phyloP scores from a whole-genome alignment of 2,888 invertebrate species.

The Cryptops parisi region DNA sequence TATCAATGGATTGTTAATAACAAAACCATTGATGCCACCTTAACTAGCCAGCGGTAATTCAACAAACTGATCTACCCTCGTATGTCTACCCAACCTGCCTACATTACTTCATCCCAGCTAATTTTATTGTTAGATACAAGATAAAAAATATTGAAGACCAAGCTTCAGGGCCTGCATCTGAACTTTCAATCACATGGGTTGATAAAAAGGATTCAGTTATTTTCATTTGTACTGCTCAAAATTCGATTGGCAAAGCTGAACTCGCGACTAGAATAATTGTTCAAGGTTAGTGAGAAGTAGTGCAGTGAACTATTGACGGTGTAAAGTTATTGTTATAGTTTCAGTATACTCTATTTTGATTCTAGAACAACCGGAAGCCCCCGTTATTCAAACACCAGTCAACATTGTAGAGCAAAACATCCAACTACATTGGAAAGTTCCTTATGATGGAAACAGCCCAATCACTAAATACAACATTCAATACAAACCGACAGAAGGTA shows the following conservation, averaged over 20 bases:
- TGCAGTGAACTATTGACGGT: background rate
- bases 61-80: background rate
- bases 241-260: constrained; percentile 14
- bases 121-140: background rate
- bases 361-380: constrained; percentile 1
- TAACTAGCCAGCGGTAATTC: background rate
- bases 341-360: background rate
- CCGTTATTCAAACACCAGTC: background rate
- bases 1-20: constrained; percentile 1
- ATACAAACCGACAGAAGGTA: constrained; percentile 35
- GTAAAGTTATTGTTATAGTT: background rate
- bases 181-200: constrained; percentile 9
- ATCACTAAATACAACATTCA: constrained; percentile 79
- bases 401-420: constrained; percentile 38
- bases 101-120: background rate
- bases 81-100: too few species aligned
- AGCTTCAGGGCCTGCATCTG: constrained; percentile 13
- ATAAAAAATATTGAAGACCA: constrained; percentile 9
- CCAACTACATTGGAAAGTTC: constrained; percentile 80
- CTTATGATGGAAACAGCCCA: constrained; percentile 81
- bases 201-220: constrained; percentile 14
- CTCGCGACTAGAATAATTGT: constrained; percentile 11
- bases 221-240: constrained; percentile 16
- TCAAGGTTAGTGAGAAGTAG: too few species aligned
- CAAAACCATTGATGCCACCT: background rate